phyloP scores from a whole-genome alignment of 1,140 invertebrate genomes.

The Melitaea cinxia region DNA sequence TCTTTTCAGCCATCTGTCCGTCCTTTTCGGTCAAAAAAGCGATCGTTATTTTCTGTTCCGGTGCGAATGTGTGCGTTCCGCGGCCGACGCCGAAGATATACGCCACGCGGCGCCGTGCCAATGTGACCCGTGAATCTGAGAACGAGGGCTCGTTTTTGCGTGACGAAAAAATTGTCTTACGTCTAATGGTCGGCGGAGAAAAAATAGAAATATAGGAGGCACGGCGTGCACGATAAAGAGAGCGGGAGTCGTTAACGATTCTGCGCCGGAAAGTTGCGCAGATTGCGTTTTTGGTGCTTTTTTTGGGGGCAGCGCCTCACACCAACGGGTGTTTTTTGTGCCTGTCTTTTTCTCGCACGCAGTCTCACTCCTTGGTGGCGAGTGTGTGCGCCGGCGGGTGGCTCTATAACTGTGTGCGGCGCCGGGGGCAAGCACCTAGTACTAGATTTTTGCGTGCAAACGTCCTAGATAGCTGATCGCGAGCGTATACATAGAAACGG shows the following conservation, averaged over 20 bases:
- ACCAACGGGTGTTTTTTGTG: conserved; percentile 78
- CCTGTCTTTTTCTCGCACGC: conserved; percentile 77
- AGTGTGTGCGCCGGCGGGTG: conserved; percentile 47
- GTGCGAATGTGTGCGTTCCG: conserved; percentile 74
- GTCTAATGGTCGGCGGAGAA: conserved; percentile 74
- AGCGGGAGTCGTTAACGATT: conserved; percentile 80
- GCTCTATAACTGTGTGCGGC: conserved; percentile 46
- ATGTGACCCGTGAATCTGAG: conserved; percentile 17
- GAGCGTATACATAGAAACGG: conserved; percentile 53
- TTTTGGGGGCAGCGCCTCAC: conserved; percentile 79
- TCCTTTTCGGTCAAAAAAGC: conserved; percentile 82
- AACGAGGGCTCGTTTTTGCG: conserved; percentile 38
- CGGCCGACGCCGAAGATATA: conserved; percentile 56
- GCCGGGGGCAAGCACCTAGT: conserved; percentile 72
- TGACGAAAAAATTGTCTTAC: conserved; percentile 59
- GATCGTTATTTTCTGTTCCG: conserved; percentile 82
- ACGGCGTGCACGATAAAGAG: conserved; percentile 79
- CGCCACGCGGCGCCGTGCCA: conserved; percentile 44
- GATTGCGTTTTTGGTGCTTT: conserved; percentile 81
- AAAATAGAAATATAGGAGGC: conserved; percentile 82
- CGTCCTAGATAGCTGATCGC: conserved; percentile 73
- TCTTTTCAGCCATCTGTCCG: conserved; percentile 81
- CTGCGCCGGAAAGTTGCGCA: conserved; percentile 81
- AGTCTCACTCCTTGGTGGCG: conserved; percentile 60
- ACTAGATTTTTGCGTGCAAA: conserved; percentile 78